phyloP scores from a whole-genome alignment of 2,113 vertebrate genomes.

The Myiagra hebetior region DNA sequence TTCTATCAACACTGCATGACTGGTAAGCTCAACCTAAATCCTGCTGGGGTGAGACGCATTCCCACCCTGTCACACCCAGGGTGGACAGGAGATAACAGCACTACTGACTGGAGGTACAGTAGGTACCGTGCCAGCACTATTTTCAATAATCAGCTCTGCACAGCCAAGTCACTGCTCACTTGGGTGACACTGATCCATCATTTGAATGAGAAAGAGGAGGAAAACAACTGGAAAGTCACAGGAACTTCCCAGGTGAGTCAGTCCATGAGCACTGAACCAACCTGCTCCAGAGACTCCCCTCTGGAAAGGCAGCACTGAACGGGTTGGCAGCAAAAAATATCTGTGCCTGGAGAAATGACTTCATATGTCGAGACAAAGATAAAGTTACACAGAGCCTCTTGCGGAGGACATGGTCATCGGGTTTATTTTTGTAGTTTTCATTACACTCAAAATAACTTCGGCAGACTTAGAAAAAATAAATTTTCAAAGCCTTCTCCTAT shows the following conservation, averaged over 20 bases:
- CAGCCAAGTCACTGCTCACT: neutral
- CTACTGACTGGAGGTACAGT: neutral
- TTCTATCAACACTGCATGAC: neutral
- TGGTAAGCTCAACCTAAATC: neutral
- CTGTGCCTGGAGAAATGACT: slow-evolving; percentile 28
- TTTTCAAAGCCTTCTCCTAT: slow-evolving; percentile 10
- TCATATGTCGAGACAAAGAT: slow-evolving; percentile 43
- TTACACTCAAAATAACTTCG: slow-evolving; percentile 56
- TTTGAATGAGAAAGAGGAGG: neutral
- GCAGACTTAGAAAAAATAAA: slow-evolving; percentile 56
- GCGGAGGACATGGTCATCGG: slow-evolving; percentile 12
- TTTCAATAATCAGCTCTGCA: neutral
- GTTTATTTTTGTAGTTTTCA: slow-evolving; percentile 64
- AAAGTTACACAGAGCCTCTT: slow-evolving; percentile 46
- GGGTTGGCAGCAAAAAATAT: slow-evolving; percentile 5
- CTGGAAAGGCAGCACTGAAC: neutral
- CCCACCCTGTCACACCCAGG: neutral
- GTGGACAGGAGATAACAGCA: neutral
- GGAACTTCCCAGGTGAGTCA: neutral
- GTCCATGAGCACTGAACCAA: neutral
- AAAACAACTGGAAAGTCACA: neutral
- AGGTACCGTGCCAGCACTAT: neutral
- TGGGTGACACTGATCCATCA: neutral
- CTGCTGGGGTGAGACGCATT: neutral
- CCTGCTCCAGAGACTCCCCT: neutral